A percentile compares a stretch with the other conserved stretches of the same genome.
phyloP scores from a whole-genome alignment of 2,797 vertebrate species.

The Anguilla pacifica region DNA sequence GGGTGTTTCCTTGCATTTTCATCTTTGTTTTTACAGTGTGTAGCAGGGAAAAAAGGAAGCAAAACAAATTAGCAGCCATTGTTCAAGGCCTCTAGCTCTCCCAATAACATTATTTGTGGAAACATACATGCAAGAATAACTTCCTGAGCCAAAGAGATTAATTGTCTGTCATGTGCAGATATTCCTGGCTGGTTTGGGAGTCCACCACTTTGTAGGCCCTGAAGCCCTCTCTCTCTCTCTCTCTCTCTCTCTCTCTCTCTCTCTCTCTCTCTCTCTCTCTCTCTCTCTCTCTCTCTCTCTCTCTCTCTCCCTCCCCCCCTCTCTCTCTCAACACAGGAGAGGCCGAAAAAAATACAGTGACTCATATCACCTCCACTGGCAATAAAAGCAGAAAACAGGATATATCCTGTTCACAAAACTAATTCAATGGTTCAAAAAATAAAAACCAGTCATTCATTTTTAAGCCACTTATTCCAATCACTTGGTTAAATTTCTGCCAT shows the following conservation, averaged over 20 bases:
- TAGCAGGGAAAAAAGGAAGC: constrained; percentile 68
- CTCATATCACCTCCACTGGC: background rate
- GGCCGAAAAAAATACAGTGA: constrained; percentile 33
- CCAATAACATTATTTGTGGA: constrained; percentile 82
- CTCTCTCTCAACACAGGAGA: constrained; percentile 27
- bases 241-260: background rate
- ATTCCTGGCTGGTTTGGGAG: constrained; percentile 44
- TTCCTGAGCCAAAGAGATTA: constrained; percentile 84
- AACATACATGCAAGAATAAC: constrained; percentile 85
- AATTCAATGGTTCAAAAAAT: constrained; percentile 4
- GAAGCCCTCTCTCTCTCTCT: constrained; percentile 29
- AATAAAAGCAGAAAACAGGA: constrained; percentile 54
- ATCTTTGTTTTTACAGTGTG: constrained; percentile 77
- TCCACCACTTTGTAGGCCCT: constrained; percentile 38
- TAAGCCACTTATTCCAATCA: background rate
- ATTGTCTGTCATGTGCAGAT: constrained; percentile 65
- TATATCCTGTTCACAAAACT: constrained; percentile 47
- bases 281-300: background rate
- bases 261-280: constrained; percentile 3
- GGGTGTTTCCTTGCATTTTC: constrained; percentile 73
- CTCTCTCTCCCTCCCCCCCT: background rate
- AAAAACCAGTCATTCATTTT: background rate
- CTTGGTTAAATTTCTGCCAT: background rate
- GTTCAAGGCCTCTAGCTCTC: constrained; percentile 63
- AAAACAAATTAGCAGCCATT: constrained; percentile 71